Conservation (phyloP, 2,113 vertebrate species). For the Phrynosoma platyrhinos region DNA sequence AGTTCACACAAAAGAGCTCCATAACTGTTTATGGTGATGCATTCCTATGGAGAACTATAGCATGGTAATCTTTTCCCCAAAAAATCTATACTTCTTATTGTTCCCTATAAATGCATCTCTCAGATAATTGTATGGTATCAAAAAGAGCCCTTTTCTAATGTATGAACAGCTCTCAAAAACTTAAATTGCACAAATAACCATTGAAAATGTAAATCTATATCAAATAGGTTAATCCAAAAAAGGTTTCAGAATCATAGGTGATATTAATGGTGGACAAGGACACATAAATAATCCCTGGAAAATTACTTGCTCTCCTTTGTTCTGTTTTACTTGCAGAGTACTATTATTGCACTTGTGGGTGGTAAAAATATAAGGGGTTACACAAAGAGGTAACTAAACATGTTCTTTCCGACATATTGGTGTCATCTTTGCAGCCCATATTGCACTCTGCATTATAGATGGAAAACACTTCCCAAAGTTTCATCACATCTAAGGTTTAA, state of each 20-base stretch:
- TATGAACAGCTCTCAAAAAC: neutral
- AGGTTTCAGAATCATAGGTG: neutral
- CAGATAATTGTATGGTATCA: neutral
- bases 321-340: neutral
- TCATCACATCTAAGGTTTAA: neutral
- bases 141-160: neutral
- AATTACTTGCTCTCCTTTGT: neutral
- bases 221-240: neutral
- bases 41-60: neutral
- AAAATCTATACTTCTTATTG: neutral
- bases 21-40: neutral
- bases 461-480: neutral
- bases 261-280: neutral
- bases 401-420: too few relatives aligned
- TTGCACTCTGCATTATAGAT: neutral
- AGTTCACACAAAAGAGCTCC: constrained; percentile 1
- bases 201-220: neutral
- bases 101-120: neutral
- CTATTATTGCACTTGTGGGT: neutral
- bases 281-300: neutral
- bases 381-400: too few relatives aligned
- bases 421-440: too few relatives aligned
- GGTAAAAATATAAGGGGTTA: neutral
- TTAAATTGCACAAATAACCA: neutral
- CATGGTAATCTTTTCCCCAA: neutral